Percentiles rank a stretch among this genome's conserved stretches.
These are phyloP conservation scores for Epistrophe grossulariae DNA, from an alignment of 2,888 invertebrate species.

Conservation along the genomic window DNA sequence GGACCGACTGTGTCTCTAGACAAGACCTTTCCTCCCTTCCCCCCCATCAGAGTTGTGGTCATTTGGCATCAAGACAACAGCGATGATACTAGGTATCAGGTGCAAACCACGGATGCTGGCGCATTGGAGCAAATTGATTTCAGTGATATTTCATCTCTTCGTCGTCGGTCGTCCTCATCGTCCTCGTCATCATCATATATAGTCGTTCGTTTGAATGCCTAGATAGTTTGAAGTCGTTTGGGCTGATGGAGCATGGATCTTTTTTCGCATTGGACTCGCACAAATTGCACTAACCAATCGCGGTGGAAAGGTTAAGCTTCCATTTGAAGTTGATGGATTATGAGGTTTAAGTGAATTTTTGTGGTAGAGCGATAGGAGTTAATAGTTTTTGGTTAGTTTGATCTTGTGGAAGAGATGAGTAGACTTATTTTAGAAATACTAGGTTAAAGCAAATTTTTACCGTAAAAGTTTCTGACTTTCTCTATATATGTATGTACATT, in stretches of 20 bases:
- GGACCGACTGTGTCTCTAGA: slow-evolving; percentile 10
- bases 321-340: slow-evolving; percentile 71
- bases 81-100: slow-evolving; percentile 74
- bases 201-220: neutral
- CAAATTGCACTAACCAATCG: slow-evolving; percentile 69
- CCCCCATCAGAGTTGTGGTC: slow-evolving; percentile 43
- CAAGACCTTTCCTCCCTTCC: slow-evolving; percentile 57
- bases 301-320: slow-evolving; percentile 72
- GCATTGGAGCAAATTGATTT: slow-evolving; percentile 72
- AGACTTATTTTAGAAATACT: neutral
- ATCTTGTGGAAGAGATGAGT: neutral
- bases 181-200: slow-evolving; percentile 1
- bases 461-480: too few relatives aligned
- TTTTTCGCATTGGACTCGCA: slow-evolving; percentile 47
- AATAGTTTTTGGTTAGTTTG: neutral
- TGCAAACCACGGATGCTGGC: slow-evolving; percentile 57
- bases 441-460: too few relatives aligned
- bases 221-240: neutral
- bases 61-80: slow-evolving; percentile 64
- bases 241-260: slow-evolving; percentile 23
- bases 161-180: slow-evolving; percentile 44
- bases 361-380: neutral
- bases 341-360: slow-evolving; percentile 66
- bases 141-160: slow-evolving; percentile 71
- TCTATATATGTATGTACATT: too few relatives aligned